Evolutionary conservation across 2,113 vertebrate genomes (phyloP).

Genomic region (Leptodactylus fuscus): DNA sequence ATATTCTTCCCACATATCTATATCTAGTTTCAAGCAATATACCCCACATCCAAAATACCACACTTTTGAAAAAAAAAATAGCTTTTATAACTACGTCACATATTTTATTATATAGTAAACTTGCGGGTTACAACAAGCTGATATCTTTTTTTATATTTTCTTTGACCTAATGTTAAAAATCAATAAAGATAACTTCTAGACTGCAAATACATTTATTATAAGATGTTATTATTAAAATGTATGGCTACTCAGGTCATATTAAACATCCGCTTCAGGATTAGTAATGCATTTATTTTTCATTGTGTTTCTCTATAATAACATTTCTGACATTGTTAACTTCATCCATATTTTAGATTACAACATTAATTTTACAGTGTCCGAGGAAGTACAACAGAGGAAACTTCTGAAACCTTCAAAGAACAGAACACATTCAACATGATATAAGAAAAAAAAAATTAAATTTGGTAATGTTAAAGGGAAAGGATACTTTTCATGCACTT

Average conservation of each 20-base stretch:
- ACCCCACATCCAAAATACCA: background rate
- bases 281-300: background rate
- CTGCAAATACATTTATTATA: background rate
- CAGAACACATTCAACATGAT: background rate
- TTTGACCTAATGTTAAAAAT: background rate
- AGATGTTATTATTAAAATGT: background rate
- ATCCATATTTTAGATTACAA: background rate
- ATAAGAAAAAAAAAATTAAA: background rate
- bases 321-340: background rate
- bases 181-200: too few relatives aligned
- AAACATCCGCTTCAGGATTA: background rate
- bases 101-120: too few relatives aligned
- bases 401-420: background rate
- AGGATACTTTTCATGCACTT: background rate
- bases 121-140: background rate
- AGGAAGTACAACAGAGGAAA: conserved; percentile 3
- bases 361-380: background rate
- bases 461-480: background rate
- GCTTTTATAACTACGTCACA: too few relatives aligned
- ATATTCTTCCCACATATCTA: too few relatives aligned
- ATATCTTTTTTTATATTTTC: background rate
- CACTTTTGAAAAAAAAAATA: too few relatives aligned
- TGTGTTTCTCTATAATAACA: background rate
- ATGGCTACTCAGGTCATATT: background rate
- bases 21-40: background rate